Base-by-base conservation (phyloP, 2,888 invertebrate genomes). In the Hyalella azteca region DNA sequence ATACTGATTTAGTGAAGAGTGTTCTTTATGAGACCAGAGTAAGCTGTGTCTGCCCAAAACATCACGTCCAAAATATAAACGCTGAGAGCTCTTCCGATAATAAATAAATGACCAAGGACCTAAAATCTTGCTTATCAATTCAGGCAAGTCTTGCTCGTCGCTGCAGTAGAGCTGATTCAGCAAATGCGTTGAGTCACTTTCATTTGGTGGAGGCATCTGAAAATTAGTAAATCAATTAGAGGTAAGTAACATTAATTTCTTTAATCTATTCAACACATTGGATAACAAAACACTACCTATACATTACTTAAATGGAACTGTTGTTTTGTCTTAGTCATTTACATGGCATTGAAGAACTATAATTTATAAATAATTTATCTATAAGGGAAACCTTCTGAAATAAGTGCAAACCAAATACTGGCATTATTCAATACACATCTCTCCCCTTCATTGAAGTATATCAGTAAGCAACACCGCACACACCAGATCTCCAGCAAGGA, bases 31-130 rank as follows among this genome's bases (percentile, higher is more conserved):
- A 41, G 85, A 87, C 88, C 89, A 89, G 54, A 97, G 88, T 73
- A 98, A 89, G 87, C 96, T 95, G 86, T 94, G 93, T 85, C 97
- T 90, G 49, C 97, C 97, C 87, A 95, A 91, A 85, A 90, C 90
- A 88, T 98, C 97, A 86, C 97, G 90, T 1, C 93, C 93, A 88
- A 97, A 95, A 90, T 93, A 95, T 54, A 97, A 85, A 19, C 87
- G 87, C 59, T 90, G 88, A 0, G 87, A 88, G 4, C 85, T 77
- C 86, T 90, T 91, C 86, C 93, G 91, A 87, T 91, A 94, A 87
- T 92, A 94, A 85, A 97, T 90, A 81, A 97, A 90, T 80, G 95
- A 92, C 88, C 93, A 96, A 40, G 97, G 97, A 2, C 97, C 97
- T 85, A 93, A 90, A 1, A 96, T 87, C 45, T 86, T 86, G 81